Conservation (phyloP, 2,113 vertebrate species). For the Dasypus novemcinctus region DNA sequence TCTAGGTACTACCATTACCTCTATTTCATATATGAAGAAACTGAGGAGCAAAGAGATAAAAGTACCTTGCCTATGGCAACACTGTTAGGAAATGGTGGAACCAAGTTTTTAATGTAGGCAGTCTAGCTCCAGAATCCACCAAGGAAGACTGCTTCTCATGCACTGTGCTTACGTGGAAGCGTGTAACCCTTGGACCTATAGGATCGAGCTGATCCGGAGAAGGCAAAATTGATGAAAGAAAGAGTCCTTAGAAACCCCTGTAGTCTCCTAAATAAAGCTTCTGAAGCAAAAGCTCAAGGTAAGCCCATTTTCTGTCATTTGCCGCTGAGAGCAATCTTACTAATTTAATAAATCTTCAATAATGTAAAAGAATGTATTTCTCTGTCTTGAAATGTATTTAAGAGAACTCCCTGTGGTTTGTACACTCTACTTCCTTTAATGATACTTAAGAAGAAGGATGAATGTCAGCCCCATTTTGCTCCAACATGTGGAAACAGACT, state of each 20-base stretch:
- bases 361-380: background rate
- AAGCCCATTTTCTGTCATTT: background rate
- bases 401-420: background rate
- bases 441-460: background rate
- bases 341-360: background rate
- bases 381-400: background rate
- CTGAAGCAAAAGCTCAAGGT: background rate
- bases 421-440: background rate
- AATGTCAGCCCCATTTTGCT: too few species aligned
- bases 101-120: background rate
- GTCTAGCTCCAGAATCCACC: background rate
- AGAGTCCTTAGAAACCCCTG: background rate
- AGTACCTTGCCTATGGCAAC: background rate
- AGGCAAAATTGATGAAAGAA: background rate
- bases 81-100: background rate
- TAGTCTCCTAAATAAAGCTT: background rate
- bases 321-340: background rate
- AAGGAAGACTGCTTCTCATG: background rate
- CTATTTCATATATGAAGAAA: background rate
- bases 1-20: background rate
- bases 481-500: too few species aligned
- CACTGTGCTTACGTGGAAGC: background rate
- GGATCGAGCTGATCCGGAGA: background rate
- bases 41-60: background rate
- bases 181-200: background rate